These are phyloP conservation scores for Poeciliopsis paucimaculata DNA, from an alignment of 2,797 vertebrate genomes.

Conservation along the genomic window DNA sequence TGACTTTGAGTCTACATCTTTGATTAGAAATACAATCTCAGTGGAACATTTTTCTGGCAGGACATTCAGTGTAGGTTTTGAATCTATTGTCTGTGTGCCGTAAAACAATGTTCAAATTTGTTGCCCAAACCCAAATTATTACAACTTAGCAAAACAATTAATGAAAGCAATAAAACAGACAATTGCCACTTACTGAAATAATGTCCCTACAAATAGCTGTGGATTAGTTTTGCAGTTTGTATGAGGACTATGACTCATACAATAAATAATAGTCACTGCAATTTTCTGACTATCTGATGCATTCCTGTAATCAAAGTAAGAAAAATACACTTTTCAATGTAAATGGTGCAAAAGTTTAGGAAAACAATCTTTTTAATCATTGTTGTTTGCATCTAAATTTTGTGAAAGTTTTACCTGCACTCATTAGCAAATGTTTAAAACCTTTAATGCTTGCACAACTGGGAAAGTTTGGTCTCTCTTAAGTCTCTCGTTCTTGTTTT, in stretches of 20 bases:
- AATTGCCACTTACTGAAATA: constrained; percentile 3
- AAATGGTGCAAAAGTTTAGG: not conserved
- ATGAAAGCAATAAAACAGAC: constrained; percentile 25
- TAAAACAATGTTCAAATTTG: constrained; percentile 4
- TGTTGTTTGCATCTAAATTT: not conserved
- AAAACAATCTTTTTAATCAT: not conserved
- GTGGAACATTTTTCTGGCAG: constrained; percentile 45
- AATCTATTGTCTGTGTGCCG: constrained; percentile 7
- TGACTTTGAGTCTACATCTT: constrained; percentile 61
- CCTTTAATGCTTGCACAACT: not conserved
- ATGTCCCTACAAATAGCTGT: constrained; percentile 2
- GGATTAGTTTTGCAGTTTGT: not conserved
- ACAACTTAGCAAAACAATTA: constrained; percentile 37
- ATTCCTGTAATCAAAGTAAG: not conserved
- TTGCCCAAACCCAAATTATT: constrained; percentile 15
- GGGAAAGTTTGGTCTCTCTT: not conserved
- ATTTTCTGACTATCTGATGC: not conserved
- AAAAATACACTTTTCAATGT: not conserved
- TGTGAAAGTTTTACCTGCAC: not conserved
- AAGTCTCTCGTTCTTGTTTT: not conserved
- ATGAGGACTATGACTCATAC: not conserved
- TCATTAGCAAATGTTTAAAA: not conserved
- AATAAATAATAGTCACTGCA: not conserved
- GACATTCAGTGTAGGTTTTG: constrained; percentile 18
- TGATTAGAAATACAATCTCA: constrained; percentile 62